Evolutionary conservation across 2,888 invertebrate species (phyloP), one percentile per base, ranked within the genome.

Genomic region (Ephialtes manifestator): DNA sequence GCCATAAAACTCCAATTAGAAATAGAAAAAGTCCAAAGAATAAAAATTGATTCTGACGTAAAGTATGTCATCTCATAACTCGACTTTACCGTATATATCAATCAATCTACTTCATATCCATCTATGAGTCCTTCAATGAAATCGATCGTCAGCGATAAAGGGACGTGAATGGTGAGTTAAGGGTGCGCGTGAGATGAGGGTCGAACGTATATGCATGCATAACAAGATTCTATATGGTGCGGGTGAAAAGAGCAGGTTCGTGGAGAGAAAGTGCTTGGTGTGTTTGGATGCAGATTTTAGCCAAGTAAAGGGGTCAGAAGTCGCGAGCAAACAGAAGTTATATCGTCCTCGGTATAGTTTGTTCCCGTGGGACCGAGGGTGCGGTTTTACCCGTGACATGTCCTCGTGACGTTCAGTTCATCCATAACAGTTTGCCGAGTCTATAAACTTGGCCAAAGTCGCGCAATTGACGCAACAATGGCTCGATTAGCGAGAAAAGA

Each of bases 401-500:
- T 78, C 65, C 72, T 78, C 70, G 79, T 82, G 75, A 78, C 65
- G 76, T 31, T 15, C 53, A 51, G 70, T 68, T 85, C 76, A 67
- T 79, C 76, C 76, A 80, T 60, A 72, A 82, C 60, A 76, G 71
- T 79, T 82, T 60, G 46, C 60, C 81, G 74, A 78, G 82, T 68
- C 65, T 15, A 80, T 76, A 67, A 85, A 76, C 71, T 60, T 58
- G 51, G 76, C 65, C 35, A 46, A 79, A 76, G 76, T 71, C 82
- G 76, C 65, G 31, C 85, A 80, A 85, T 83, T 75, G 85, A 88
- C 81, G 85, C 81, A 88, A 88, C 86, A 93, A 93, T 93, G 90
- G 91, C 79, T 82, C 90, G 89, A 90, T 91, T 92, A 93, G 92
- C 90, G 92, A 92, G 92, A 63, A 82, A 78, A 76, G 65, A 80